These are phyloP conservation scores for Rhineura floridana DNA, from an alignment of 2,113 vertebrate species.

Conservation along the genomic window DNA sequence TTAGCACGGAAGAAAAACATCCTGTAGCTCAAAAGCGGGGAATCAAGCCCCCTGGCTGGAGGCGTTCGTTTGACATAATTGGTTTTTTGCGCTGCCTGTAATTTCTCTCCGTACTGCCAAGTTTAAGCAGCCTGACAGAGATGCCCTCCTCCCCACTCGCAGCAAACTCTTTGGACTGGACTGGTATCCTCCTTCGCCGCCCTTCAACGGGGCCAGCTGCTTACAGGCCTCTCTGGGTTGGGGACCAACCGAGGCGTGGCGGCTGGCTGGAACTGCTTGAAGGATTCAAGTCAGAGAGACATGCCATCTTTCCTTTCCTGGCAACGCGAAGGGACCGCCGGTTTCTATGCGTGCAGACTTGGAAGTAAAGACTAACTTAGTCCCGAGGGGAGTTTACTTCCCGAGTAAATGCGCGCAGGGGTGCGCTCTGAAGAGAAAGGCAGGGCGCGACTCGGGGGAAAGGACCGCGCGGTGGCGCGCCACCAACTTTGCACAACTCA, in stretches of 20 bases:
- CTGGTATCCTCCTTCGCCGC: neutral
- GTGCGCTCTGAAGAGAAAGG: neutral
- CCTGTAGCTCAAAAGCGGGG: neutral
- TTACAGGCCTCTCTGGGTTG: neutral
- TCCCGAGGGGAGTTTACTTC: no score
- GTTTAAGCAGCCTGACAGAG: neutral
- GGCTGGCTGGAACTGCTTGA: neutral
- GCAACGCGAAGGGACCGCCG: neutral
- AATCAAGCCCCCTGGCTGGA: neutral
- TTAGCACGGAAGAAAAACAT: conserved; percentile 13
- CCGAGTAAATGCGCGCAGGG: neutral
- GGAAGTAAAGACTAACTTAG: neutral
- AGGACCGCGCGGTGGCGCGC: neutral
- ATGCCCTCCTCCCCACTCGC: neutral
- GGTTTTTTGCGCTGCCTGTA: neutral
- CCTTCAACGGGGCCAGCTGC: no score
- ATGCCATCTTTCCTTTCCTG: neutral
- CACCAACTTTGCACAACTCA: neutral
- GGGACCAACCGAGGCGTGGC: neutral
- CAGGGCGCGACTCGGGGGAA: no score
- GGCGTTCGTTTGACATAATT: neutral
- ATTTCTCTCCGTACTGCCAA: neutral
- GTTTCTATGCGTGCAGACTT: no score
- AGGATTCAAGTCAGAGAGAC: neutral
- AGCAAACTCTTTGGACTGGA: neutral